Percentiles rank a stretch among this genome's conserved stretches.
phyloP scores from a whole-genome alignment of 2,113 vertebrate species.

The Oryzias melastigma region DNA sequence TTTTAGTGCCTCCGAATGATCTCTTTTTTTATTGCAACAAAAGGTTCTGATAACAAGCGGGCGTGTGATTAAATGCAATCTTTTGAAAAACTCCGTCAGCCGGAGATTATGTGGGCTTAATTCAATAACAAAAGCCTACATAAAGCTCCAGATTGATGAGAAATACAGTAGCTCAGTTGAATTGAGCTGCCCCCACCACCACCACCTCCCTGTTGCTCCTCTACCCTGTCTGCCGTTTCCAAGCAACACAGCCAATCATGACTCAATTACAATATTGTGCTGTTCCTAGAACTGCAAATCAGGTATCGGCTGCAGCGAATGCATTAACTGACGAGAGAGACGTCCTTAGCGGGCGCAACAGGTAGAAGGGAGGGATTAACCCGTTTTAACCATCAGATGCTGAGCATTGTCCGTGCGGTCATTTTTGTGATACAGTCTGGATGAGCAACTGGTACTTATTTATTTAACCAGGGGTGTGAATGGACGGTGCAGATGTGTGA shows the following conservation, averaged over 20 bases:
- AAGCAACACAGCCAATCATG: conserved; percentile 75
- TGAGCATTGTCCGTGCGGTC: conserved; percentile 42
- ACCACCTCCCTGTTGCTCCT: conserved; percentile 23
- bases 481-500: conserved; percentile 60
- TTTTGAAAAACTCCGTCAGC: too few species aligned
- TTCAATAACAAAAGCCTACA: conserved; percentile 1
- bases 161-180: conserved; percentile 37
- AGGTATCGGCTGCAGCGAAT: conserved; percentile 72
- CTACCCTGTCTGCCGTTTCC: conserved; percentile 64
- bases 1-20: too few species aligned
- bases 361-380: conserved; percentile 64
- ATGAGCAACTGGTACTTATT: conserved; percentile 45
- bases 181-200: conserved; percentile 35
- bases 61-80: not conserved
- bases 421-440: conserved; percentile 45
- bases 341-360: conserved; percentile 66
- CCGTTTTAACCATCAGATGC: conserved; percentile 55
- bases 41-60: not conserved
- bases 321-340: conserved; percentile 67
- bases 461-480: conserved; percentile 36
- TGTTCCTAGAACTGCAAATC: conserved; percentile 68
- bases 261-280: conserved; percentile 70
- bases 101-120: not conserved
- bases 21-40: not conserved
- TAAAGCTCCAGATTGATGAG: conserved; percentile 29